Evolutionary conservation across 2,113 vertebrate genomes (phyloP).

Genomic region (Psittacula cyanocephala): DNA sequence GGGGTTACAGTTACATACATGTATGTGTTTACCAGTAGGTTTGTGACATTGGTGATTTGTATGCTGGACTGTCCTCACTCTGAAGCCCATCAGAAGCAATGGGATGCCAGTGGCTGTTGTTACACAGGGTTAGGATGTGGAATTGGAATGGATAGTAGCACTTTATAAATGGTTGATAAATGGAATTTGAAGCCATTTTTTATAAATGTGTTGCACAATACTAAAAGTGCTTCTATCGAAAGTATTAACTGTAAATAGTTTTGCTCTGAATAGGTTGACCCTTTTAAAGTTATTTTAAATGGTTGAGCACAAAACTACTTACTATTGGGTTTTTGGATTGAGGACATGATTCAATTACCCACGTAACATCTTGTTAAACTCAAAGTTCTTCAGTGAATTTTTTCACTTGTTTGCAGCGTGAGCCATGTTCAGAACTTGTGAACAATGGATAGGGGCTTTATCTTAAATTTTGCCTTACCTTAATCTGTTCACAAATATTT

Average conservation of each 20-base stretch:
- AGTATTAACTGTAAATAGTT: conserved; percentile 71
- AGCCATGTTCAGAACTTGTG: conserved; percentile 71
- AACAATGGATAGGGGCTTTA: conserved; percentile 70
- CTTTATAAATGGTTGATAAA: conserved; percentile 80
- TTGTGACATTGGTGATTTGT: conserved; percentile 76
- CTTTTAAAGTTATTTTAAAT: conserved; percentile 62
- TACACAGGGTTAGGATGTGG: conserved; percentile 46
- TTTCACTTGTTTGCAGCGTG: conserved; percentile 72
- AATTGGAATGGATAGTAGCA: conserved; percentile 74
- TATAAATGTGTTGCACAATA: conserved; percentile 74
- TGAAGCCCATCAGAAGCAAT: conserved; percentile 34
- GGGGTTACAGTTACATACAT: conserved; percentile 69
- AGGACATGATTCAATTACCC: conserved; percentile 65
- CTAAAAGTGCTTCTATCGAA: conserved; percentile 80
- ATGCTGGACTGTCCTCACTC: conserved; percentile 69
- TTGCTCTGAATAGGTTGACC: conserved; percentile 62
- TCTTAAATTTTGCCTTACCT: conserved; percentile 81
- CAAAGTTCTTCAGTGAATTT: conserved; percentile 63
- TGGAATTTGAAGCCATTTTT: conserved; percentile 83
- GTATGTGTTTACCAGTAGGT: conserved; percentile 77
- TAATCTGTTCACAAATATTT: conserved; percentile 80
- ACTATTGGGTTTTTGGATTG: conserved; percentile 71
- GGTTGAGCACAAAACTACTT: conserved; percentile 74
- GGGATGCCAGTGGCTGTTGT: conserved; percentile 38
- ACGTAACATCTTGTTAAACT: conserved; percentile 33